Conservation (phyloP, 2,113 vertebrate genomes). For the Nothobranchius furzeri region DNA sequence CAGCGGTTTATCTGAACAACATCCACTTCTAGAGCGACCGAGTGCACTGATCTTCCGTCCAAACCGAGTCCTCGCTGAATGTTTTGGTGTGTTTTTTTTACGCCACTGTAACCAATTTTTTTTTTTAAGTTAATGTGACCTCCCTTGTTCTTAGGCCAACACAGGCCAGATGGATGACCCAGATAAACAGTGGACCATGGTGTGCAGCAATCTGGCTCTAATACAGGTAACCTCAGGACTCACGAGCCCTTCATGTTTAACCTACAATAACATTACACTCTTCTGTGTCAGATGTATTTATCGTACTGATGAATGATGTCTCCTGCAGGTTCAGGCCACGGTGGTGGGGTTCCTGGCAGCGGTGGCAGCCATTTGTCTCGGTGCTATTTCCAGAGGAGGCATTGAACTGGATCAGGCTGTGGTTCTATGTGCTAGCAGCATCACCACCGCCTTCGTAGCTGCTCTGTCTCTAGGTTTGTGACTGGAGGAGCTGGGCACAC, state of each 20-base stretch:
- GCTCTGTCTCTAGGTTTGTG: conserved; percentile 87
- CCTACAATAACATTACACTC: too few relatives aligned
- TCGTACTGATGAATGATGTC: neutral
- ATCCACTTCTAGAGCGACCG: too few relatives aligned
- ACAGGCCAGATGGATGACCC: conserved; percentile 91
- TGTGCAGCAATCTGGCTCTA: conserved; percentile 91
- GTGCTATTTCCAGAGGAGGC: conserved; percentile 82
- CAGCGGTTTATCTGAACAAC: too few relatives aligned
- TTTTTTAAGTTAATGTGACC: neutral
- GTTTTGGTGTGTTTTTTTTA: too few relatives aligned
- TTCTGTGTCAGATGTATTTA: too few relatives aligned
- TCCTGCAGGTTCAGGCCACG: conserved; percentile 89
- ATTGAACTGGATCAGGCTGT: conserved; percentile 85
- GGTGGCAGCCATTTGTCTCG: conserved; percentile 86
- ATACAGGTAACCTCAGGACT: conserved; percentile 86
- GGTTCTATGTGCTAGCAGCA: conserved; percentile 91
- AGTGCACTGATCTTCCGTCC: too few relatives aligned
- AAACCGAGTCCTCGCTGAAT: too few relatives aligned
- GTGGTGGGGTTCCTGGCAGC: conserved; percentile 94
- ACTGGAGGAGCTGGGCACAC: neutral
- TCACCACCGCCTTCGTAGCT: conserved; percentile 90
- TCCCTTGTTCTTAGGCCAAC: conserved; percentile 83
- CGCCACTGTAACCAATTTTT: neutral
- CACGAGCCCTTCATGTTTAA: neutral
- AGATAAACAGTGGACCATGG: conserved; percentile 86